Evolutionary conservation across 64 coral and sea anemone species (phyloP).

Genomic region (Montipora capricornis): DNA sequence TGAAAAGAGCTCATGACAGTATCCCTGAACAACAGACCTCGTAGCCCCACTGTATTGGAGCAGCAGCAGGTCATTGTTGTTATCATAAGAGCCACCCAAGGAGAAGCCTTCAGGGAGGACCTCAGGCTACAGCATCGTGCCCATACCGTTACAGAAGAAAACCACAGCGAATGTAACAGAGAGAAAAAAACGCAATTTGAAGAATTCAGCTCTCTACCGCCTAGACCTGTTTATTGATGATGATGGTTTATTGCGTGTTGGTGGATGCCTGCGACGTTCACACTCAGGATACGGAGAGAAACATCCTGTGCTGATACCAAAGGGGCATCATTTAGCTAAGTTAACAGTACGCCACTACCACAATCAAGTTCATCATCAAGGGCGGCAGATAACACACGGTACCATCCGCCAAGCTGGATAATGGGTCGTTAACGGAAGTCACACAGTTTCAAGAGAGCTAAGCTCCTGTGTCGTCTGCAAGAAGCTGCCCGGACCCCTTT

Average conservation of each 20-base stretch:
- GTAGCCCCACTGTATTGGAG: constrained; percentile 10
- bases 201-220: constrained; percentile 4
- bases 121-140: constrained; percentile 1
- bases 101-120: constrained; percentile 26
- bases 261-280: constrained; percentile 17
- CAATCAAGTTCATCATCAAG: no score
- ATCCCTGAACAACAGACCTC: background rate
- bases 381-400: background rate
- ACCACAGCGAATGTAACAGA: background rate
- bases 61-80: constrained; percentile 15
- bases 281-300: no score
- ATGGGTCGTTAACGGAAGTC: no score
- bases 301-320: no score
- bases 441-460: background rate
- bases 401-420: no score
- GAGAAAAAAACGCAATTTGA: background rate
- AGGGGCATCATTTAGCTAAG: no score
- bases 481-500: no score
- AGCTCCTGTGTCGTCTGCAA: background rate
- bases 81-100: background rate
- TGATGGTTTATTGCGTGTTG: constrained; percentile 23
- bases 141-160: background rate
- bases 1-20: background rate
- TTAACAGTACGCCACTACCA: no score
- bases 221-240: background rate